phyloP scores from a whole-genome alignment of 2,113 vertebrate species.

The Poicephalus gulielmi region DNA sequence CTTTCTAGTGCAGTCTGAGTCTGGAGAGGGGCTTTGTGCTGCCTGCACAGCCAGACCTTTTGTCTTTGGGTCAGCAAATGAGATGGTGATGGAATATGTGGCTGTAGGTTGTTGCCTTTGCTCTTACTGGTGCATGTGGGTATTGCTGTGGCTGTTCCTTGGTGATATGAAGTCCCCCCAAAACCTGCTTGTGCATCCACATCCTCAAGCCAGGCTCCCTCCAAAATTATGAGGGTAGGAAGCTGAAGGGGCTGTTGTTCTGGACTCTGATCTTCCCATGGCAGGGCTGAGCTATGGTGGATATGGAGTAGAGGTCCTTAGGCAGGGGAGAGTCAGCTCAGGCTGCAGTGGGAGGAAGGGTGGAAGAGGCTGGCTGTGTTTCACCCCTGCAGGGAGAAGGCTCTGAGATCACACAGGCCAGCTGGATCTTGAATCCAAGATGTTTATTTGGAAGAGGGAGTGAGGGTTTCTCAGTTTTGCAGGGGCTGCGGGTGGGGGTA shows the following conservation, averaged over 20 bases:
- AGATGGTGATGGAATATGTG: rapidly evolving
- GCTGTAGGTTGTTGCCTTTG: not conserved
- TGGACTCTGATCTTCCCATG: not conserved
- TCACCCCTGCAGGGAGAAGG: slow-evolving; percentile 43
- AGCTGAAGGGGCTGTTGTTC: not conserved
- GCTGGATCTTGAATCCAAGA: slow-evolving; percentile 45
- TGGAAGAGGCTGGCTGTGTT: slow-evolving; percentile 44
- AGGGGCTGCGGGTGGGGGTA: slow-evolving; percentile 37
- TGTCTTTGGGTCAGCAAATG: not conserved
- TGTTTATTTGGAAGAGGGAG: slow-evolving; percentile 49
- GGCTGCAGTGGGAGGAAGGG: not conserved
- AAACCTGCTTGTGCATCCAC: not conserved
- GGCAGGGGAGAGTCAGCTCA: not conserved
- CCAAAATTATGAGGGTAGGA: not conserved
- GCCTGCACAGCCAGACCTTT: rapidly evolving
- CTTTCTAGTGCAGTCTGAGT: not conserved
- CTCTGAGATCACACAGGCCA: slow-evolving; percentile 58
- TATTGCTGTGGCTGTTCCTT: not conserved
- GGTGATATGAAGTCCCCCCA: rapidly evolving
- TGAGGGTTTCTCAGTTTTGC: slow-evolving; percentile 39
- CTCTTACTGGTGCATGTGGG: rapidly evolving
- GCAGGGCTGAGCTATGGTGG: not conserved
- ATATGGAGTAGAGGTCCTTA: not conserved
- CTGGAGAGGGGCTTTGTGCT: not conserved
- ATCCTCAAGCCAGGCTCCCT: rapidly evolving